Evolutionary conservation across 2,888 invertebrate genomes (phyloP).

Genomic region (Nephrotoma guestfalica): DNA sequence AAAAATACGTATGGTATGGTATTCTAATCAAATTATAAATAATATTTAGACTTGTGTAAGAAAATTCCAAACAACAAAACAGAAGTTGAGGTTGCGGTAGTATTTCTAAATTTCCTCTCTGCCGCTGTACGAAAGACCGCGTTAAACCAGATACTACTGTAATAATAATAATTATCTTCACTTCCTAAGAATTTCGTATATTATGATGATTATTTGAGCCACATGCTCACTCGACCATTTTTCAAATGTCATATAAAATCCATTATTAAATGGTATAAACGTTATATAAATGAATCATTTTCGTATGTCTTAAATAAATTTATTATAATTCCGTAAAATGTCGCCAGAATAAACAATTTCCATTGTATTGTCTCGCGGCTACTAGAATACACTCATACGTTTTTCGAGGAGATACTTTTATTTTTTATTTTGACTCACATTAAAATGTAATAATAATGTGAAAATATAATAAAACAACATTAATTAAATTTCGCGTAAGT

Average conservation of each 20-base stretch:
- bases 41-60: too few species aligned
- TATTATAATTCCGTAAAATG: not conserved
- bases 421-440: not conserved
- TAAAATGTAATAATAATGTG: not conserved
- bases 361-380: not conserved
- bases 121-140: too few species aligned
- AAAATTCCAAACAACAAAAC: too few species aligned
- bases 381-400: not conserved
- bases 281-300: too few species aligned
- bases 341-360: not conserved
- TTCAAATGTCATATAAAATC: not conserved
- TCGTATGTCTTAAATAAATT: too few species aligned
- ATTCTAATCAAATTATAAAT: too few species aligned
- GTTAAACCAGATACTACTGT: too few species aligned
- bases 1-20: too few species aligned
- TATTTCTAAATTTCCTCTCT: too few species aligned
- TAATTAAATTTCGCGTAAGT: not conserved
- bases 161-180: not conserved
- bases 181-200: not conserved
- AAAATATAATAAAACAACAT: not conserved
- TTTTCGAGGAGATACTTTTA: not conserved
- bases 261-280: not conserved
- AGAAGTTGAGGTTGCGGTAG: too few species aligned
- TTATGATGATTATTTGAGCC: not conserved
- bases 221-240: not conserved